phyloP scores from a whole-genome alignment of 2,113 vertebrate species.

The Callipepla californica region DNA sequence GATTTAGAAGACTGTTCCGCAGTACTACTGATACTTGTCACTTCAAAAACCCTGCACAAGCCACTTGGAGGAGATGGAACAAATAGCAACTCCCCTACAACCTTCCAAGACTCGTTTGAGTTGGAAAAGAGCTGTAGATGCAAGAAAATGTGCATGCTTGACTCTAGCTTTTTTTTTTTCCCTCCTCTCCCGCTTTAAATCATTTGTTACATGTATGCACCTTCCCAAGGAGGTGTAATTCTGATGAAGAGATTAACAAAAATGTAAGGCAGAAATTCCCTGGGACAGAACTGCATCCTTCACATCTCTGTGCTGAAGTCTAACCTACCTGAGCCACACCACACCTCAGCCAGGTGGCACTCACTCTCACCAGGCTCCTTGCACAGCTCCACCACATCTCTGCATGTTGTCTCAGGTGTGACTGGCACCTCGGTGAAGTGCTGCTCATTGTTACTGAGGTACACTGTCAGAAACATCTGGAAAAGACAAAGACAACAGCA shows the following conservation, averaged over 20 bases:
- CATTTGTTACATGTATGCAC: neutral
- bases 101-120: neutral
- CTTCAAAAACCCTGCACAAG: neutral
- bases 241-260: neutral
- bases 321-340: constrained; percentile 92
- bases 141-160: neutral
- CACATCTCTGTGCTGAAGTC: neutral
- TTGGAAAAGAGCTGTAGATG: neutral
- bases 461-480: constrained; percentile 98
- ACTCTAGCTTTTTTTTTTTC: neutral
- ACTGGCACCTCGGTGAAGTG: constrained; percentile 98
- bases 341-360: constrained; percentile 94
- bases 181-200: neutral
- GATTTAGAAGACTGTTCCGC: neutral
- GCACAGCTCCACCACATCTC: constrained; percentile 96
- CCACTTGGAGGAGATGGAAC: neutral
- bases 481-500: constrained; percentile 24
- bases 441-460: constrained; percentile 98
- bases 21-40: neutral
- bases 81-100: neutral
- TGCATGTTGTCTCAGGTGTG: constrained; percentile 92
- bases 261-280: neutral
- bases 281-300: accelerated
- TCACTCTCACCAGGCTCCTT: constrained; percentile 93
- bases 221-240: neutral